Evolutionary conservation across 2,113 vertebrate genomes (phyloP), one percentile per base, ranked within the genome.

Genomic region (Enhydra lutris): DNA sequence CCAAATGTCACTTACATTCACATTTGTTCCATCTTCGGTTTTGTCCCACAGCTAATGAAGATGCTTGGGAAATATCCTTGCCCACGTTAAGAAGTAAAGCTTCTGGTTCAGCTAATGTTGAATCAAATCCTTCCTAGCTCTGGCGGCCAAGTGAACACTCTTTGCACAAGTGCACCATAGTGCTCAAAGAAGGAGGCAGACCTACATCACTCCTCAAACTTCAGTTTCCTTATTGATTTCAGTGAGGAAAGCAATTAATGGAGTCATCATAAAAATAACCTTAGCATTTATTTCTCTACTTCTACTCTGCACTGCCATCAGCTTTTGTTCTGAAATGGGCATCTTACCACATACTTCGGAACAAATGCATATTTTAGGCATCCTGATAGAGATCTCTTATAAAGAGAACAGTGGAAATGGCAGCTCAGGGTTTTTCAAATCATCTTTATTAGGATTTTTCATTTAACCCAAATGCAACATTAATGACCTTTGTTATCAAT

Each of bases 91-190:
- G 34, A 80, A 59, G 85, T 20, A 50, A 47, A 85, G 63, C n/a
- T 92, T 50, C 55, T 36, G 15, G 34, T 31, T 36, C 47, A 23
- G 2, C 34, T 21, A 17, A 0, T 65, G n/a, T 2, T 20, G 39
- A 87, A 34, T 45, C 24, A n/a, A 13, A 55, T 10, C 36, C 26
- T 7, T 4, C 11, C 3, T 1, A 3, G 4, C 24, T 10, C 59
- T 23, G 2, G 57, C 8, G 3, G 7, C 1, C 14, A 8, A 20
- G 15, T 1, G 8, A 63, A 50, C 0, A 1, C 7, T 4, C 73
- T 71, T 63, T 7, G 3, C 2, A 0, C 63, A 76, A 10, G 7
- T n/a, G 7, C 3, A 14, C 17, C 1, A 34, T 31, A n/a, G 6
- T 11, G 18, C 20, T 69, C n/a, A 34, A 6, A 24, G 55, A 36